Base-by-base conservation (phyloP, 2,888 invertebrate genomes). In the Drosophila kuntzei region DNA sequence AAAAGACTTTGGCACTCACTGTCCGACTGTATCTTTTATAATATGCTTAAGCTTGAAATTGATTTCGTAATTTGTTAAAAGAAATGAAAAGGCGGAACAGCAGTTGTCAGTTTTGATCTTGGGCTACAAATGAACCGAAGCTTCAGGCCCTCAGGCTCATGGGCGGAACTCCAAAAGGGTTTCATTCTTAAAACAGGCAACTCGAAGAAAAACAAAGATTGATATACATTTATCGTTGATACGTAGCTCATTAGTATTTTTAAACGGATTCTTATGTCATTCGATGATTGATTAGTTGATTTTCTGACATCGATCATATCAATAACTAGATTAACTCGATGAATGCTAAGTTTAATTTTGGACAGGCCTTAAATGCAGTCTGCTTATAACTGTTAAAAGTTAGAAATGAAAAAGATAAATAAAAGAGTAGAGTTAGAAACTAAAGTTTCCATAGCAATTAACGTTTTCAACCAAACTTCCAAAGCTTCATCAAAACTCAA, bases 201-300 rank as follows among this genome's bases (percentile, higher is more conserved):
- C 27, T 55, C n/a, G 29, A 49, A 82, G 9, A 18, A 2, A 59
- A 55, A 59, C 60, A 39, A 76, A 82, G 87, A 82, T 82, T 82
- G 82, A 82, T 87, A 86, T 87, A 87, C 60, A 73, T 86, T 74
- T 61, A 11, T 50, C 61, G 79, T 73, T 81, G 84, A 77, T 80
- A 64, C 63, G 47, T 20, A 57, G 76, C 84, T 81, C 81, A 86
- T 81, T 86, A 81, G 87, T 58, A 65, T 44, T 16, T 34, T 71
- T 51, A 79, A 79, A 68, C 66, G 57, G 44, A 68, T 65, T 49
- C 75, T 69, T 69, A 51, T 61, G 87, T 86, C 78, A 75, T 50
- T 47, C 5, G 20, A 50, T 80, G 85, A 80, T 80, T 84, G 85
- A 80, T 84, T 69, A 69, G 66, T 36, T 37, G n/a, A 65, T 55